phyloP scores from a whole-genome alignment of 2,888 invertebrate genomes.

The Caenorhabditis wallacei region DNA sequence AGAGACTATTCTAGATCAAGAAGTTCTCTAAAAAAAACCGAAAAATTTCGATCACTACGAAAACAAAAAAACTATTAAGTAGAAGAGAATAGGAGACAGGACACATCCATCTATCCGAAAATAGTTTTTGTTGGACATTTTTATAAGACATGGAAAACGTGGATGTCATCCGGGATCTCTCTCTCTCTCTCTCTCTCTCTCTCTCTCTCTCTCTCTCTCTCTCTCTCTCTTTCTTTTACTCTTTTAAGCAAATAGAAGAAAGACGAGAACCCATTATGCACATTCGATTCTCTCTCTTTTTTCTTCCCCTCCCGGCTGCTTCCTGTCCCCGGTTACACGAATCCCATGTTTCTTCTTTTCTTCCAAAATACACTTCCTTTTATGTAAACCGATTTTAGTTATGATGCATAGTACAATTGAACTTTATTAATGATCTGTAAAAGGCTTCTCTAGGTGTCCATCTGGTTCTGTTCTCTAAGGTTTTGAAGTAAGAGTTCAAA shows the following conservation, averaged over 20 bases:
- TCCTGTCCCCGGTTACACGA: slow-evolving; percentile 8
- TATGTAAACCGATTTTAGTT: slow-evolving; percentile 2
- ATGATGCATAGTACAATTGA: background rate
- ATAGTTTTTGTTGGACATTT: slow-evolving; percentile 9
- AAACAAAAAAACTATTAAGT: background rate
- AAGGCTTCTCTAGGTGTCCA: too few relatives aligned
- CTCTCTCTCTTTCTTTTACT: slow-evolving; percentile 35
- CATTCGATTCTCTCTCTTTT: slow-evolving; percentile 38
- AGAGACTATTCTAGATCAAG: too few relatives aligned
- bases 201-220: slow-evolving; percentile 33
- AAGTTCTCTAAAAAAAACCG: too few relatives aligned
- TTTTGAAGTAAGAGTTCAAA: too few relatives aligned
- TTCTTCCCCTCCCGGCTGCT: slow-evolving; percentile 13
- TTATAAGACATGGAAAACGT: slow-evolving; percentile 28
- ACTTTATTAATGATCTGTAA: background rate
- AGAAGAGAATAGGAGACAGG: background rate
- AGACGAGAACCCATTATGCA: slow-evolving; percentile 51
- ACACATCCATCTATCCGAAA: background rate
- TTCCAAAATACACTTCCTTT: slow-evolving; percentile 18
- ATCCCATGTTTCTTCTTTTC: slow-evolving; percentile 26
- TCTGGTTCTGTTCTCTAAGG: too few relatives aligned
- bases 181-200: slow-evolving; percentile 34
- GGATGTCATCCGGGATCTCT: slow-evolving; percentile 41
- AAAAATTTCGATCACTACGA: background rate
- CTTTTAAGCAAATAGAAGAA: slow-evolving; percentile 48